Base-by-base conservation (phyloP, 2,113 vertebrate species). In the Pontoporia blainvillei region DNA sequence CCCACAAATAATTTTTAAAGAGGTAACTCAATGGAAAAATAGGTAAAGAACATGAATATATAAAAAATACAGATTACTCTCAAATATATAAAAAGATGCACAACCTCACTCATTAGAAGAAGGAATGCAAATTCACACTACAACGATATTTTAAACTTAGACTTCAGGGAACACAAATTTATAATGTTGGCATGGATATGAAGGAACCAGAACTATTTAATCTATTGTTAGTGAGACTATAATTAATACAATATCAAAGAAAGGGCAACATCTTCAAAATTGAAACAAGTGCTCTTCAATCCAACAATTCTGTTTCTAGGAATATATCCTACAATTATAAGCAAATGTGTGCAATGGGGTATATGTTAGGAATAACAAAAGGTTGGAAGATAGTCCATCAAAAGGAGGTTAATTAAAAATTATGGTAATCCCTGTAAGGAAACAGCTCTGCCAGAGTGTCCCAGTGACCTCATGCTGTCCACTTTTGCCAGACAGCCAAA, bases 401-500 rank as follows among this genome's bases (percentile, higher is more conserved):
- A 44, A 41, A 61, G 9, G 1, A 6, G 2, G 8, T 57, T 81
- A n/a, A 46, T 83, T 86, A 92, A 76, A 82, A 52, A 44, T 21
- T 41, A 7, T 12, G 13, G 7, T 44, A 6, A 78, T 5, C 9
- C 8, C 27, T 20, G 0, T 1, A 27, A 21, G 13, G 78, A 14
- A 69, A 4, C 8, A 36, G 15, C 15, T 46, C 34, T 9, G 31
- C 11, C 34, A 13, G 23, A 1, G 29, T 36, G 14, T 54, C 17
- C 66, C 0, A 3, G 31, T 21, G 20, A 31, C 13, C 20, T 84
- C 10, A 3, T 9, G 29, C 3, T 2, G 2, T 18, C 29, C n/a
- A 23, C 8, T 41, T 5, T 44, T 39, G 3, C 10, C 49, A 67
- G 1, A 2, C 4, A 69, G 44, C 17, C 31, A 2, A 11, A 83